Evolutionary conservation across 2,888 invertebrate species (phyloP).

Genomic region (Lasioglossum figueresi): DNA sequence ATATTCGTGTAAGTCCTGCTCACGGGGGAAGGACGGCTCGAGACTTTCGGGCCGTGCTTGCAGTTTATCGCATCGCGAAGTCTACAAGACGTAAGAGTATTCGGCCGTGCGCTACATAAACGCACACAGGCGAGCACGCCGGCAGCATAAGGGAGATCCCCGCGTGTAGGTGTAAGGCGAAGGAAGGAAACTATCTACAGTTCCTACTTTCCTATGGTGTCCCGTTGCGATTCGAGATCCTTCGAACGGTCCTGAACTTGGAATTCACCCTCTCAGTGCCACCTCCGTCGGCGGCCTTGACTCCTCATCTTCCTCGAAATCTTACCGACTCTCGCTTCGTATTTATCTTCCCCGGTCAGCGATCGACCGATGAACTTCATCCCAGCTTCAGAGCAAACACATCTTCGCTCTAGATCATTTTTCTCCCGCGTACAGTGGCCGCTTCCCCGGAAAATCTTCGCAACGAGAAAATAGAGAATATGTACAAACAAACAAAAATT

Average conservation of each 20-base stretch:
- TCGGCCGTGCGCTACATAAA: constrained; percentile 6
- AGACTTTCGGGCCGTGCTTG: not conserved
- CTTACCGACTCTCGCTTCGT: constrained; percentile 33
- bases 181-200: constrained; percentile 54
- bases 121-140: not conserved
- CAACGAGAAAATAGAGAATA: not conserved
- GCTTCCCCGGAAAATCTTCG: not conserved
- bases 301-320: constrained; percentile 55
- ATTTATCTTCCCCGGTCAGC: constrained; percentile 31
- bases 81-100: constrained; percentile 39
- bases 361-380: constrained; percentile 13
- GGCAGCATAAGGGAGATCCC: constrained; percentile 2
- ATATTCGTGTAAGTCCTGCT: not conserved
- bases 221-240: constrained; percentile 49
- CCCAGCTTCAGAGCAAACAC: not conserved
- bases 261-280: constrained; percentile 51
- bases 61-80: constrained; percentile 48
- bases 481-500: not conserved
- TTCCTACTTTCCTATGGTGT: constrained; percentile 58
- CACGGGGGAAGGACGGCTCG: not conserved
- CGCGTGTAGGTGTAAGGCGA: constrained; percentile 20
- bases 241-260: constrained; percentile 62
- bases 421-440: not conserved
- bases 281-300: constrained; percentile 63
- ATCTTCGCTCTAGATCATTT: not conserved